These are phyloP conservation scores for Hypolimnas misippus DNA, from an alignment of 2,888 invertebrate genomes.

Conservation along the genomic window DNA sequence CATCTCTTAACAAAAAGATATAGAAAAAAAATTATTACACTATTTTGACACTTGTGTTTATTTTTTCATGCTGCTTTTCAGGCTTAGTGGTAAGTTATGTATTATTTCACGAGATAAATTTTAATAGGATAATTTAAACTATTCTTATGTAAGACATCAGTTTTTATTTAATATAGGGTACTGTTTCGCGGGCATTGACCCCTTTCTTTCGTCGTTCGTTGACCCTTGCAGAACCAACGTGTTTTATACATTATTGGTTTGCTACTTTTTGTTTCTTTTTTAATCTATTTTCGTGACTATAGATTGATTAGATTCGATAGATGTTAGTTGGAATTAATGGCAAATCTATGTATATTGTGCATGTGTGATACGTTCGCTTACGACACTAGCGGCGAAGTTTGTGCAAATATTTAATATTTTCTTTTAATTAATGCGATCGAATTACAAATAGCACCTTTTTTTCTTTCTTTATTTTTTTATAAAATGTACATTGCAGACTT, in stretches of 20 bases:
- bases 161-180: conserved; percentile 55
- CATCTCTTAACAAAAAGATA: conserved; percentile 1
- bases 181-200: conserved; percentile 71
- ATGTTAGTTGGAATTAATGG: neutral
- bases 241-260: conserved; percentile 59
- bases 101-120: neutral
- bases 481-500: no score
- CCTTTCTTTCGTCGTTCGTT: conserved; percentile 71
- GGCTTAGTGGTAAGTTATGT: conserved; percentile 28
- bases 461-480: no score
- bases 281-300: conserved; percentile 21
- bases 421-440: conserved; percentile 2
- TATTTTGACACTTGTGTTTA: conserved; percentile 12
- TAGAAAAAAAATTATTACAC: conserved; percentile 8
- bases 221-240: conserved; percentile 72
- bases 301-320: conserved; percentile 4
- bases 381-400: neutral
- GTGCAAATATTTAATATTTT: conserved; percentile 9
- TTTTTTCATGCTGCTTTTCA: conserved; percentile 40
- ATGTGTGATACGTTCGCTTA: neutral
- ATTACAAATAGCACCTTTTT: neutral
- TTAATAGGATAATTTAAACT: conserved; percentile 19
- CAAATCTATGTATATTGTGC: neutral
- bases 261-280: conserved; percentile 47
- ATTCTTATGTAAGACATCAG: conserved; percentile 40